phyloP scores from a whole-genome alignment of 64 coral and sea anemone species.

The Acropora yongei region DNA sequence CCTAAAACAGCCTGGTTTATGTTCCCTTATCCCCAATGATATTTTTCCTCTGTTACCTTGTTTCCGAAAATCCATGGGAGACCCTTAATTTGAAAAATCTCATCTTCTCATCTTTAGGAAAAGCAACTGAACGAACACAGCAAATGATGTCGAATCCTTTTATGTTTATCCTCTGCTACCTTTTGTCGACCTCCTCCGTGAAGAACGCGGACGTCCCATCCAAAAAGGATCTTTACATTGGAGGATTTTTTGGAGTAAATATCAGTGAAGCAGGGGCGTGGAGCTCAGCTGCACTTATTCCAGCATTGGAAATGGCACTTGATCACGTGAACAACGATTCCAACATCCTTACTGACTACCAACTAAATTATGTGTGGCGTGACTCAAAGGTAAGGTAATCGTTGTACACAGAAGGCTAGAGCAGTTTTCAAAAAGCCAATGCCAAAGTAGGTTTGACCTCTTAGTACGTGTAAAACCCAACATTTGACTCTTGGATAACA shows the following conservation, averaged over 20 bases:
- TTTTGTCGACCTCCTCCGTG: background rate
- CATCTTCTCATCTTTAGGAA: background rate
- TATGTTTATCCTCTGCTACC: background rate
- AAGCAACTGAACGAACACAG: background rate
- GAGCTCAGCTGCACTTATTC: constrained; percentile 58
- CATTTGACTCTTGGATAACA: no score
- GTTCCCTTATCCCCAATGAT: no score
- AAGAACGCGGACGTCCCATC: background rate
- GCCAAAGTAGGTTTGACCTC: no score
- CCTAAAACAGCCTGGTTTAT: no score
- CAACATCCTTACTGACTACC: constrained; percentile 58
- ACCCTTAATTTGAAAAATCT: background rate
- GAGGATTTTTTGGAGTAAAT: constrained; percentile 60
- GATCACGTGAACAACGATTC: constrained; percentile 69
- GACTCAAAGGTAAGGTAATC: constrained; percentile 62
- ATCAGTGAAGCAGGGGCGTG: constrained; percentile 19
- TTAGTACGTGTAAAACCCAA: no score
- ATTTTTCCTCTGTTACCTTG: no score
- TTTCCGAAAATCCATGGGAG: background rate
- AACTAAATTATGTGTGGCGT: constrained; percentile 53
- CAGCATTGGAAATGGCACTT: constrained; percentile 64
- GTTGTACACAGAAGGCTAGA: no score
- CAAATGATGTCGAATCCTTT: background rate
- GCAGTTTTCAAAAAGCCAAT: no score
- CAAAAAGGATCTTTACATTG: constrained; percentile 55